phyloP scores from a whole-genome alignment of 2,797 vertebrate species.

The Enteromius afrohamiltoni region DNA sequence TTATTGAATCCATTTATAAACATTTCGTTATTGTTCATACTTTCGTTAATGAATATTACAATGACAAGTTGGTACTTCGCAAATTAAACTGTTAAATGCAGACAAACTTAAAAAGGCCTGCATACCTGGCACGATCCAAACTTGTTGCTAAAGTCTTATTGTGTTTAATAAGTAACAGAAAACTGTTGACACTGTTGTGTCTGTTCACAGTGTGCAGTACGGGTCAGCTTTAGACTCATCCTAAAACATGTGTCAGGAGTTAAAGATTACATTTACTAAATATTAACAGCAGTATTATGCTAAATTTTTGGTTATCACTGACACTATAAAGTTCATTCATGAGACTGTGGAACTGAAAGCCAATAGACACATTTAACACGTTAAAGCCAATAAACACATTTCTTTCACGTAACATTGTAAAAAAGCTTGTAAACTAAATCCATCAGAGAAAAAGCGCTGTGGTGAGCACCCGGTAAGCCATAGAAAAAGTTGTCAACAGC shows the following conservation, averaged over 20 bases:
- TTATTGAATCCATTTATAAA: background rate
- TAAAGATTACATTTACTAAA: background rate
- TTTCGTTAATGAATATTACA: background rate
- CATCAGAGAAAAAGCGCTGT: constrained; percentile 67
- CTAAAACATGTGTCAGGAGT: background rate
- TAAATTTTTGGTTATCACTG: background rate
- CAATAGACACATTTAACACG: too few species aligned
- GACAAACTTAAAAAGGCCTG: background rate
- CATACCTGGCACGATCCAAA: background rate
- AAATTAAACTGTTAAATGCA: background rate
- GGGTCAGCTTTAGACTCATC: background rate
- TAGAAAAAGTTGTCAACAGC: constrained; percentile 77
- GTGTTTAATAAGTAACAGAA: constrained; percentile 12
- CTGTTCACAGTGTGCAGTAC: background rate
- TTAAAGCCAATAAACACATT: background rate
- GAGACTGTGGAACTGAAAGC: background rate
- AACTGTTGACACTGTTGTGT: background rate
- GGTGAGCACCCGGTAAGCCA: constrained; percentile 82
- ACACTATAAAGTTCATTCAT: background rate
- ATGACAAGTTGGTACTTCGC: too few species aligned
- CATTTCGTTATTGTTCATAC: background rate
- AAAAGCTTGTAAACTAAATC: background rate
- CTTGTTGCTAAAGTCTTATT: background rate
- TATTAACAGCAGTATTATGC: background rate
- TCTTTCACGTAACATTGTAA: background rate